Conservation (phyloP, 2,797 vertebrate species). For the Gadopsis marmoratus region DNA sequence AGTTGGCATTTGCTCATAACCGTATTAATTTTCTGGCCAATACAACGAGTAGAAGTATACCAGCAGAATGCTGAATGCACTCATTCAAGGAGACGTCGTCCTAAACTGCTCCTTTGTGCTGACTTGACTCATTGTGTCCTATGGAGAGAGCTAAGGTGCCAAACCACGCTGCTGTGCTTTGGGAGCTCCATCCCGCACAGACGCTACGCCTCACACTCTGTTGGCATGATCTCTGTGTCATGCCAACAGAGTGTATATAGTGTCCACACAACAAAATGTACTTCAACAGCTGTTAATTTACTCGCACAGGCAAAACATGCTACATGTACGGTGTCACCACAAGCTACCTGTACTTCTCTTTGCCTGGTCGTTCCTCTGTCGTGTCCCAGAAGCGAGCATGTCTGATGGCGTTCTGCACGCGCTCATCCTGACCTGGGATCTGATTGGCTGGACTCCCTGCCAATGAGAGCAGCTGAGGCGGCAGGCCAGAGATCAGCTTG, state of each 20-base stretch:
- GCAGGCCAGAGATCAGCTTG: constrained; percentile 87
- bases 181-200: no score
- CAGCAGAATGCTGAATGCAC: background rate
- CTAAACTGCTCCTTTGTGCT: background rate
- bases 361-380: constrained; percentile 77
- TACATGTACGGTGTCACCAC: background rate
- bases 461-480: constrained; percentile 81
- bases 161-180: no score
- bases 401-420: constrained; percentile 83
- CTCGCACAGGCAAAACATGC: background rate
- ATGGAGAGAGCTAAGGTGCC: no score
- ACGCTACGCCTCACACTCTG: no score
- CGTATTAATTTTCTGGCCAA: background rate
- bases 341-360: constrained; percentile 88
- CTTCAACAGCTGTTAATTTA: background rate
- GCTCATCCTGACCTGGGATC: constrained; percentile 86
- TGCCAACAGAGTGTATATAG: background rate
- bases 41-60: background rate
- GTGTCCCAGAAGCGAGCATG: constrained; percentile 91
- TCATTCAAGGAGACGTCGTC: no score
- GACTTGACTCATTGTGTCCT: no score
- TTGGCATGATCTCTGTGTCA: no score
- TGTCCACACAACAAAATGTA: background rate
- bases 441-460: constrained; percentile 74
- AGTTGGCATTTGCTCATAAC: no score